Evolutionary conservation across 2,113 vertebrate genomes (phyloP).

Genomic region (Platichthys flesus): DNA sequence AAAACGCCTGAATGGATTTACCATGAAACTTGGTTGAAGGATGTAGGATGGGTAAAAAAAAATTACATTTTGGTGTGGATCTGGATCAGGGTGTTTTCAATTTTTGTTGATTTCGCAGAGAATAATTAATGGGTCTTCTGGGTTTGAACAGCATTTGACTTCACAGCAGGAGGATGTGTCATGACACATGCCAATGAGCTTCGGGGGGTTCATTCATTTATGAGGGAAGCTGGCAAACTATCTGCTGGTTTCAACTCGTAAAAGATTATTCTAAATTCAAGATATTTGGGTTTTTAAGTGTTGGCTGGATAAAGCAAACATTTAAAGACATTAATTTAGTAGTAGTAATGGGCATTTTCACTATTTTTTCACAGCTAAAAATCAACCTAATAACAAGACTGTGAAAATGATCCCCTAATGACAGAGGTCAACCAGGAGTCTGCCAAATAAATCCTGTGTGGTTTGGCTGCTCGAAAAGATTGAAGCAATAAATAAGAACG

Average conservation of each 20-base stretch:
- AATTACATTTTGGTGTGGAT: too few species aligned
- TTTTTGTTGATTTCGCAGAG: background rate
- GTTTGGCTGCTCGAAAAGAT: background rate
- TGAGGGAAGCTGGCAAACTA: background rate
- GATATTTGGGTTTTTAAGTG: background rate
- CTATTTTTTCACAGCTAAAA: background rate
- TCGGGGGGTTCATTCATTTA: background rate
- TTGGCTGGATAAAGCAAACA: background rate
- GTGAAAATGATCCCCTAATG: background rate
- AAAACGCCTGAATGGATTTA: too few species aligned
- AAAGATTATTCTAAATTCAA: background rate
- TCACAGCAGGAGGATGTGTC: background rate
- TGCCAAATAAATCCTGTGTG: slow-evolving; percentile 10
- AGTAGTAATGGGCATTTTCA: background rate
- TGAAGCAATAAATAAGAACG: slow-evolving; percentile 16
- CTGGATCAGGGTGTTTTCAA: too few species aligned
- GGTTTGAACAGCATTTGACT: background rate
- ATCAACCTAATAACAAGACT: background rate
- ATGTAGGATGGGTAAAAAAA: too few species aligned
- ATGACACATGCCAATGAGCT: slow-evolving; percentile 5
- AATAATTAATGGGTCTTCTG: too few species aligned
- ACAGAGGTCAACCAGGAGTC: background rate
- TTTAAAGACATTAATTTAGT: background rate
- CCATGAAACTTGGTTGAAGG: too few species aligned
- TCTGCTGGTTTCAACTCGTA: background rate